Evolutionary conservation across 2,888 invertebrate species (phyloP).

Genomic region (Bellardia pandia): DNA sequence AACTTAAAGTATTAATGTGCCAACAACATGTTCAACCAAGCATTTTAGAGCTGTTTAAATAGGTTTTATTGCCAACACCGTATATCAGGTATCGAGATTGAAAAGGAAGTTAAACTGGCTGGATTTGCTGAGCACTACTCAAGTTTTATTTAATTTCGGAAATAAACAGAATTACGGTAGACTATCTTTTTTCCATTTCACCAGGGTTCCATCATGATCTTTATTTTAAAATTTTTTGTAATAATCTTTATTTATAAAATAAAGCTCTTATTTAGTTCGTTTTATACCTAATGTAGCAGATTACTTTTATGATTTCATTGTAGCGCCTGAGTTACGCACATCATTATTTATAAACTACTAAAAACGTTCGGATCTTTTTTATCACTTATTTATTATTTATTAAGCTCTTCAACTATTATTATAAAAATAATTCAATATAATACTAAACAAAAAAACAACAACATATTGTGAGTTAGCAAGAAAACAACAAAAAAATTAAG

Average conservation of each 20-base stretch:
- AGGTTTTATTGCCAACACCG: neutral
- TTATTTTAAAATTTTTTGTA: no score
- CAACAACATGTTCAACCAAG: neutral
- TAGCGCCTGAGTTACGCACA: slow-evolving; percentile 81
- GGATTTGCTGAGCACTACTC: no score
- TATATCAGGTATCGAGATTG: neutral
- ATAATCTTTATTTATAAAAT: no score
- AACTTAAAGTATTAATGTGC: neutral
- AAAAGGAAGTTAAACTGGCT: neutral
- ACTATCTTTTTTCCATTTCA: no score
- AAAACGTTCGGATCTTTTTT: slow-evolving; percentile 9
- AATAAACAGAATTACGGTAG: no score
- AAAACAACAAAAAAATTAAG: slow-evolving; percentile 16
- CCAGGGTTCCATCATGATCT: no score
- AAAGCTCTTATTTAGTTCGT: neutral
- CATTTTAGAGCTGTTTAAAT: slow-evolving; percentile 25
- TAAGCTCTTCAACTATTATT: neutral
- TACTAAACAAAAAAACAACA: slow-evolving; percentile 1
- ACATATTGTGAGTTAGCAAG: slow-evolving; percentile 3
- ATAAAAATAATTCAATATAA: slow-evolving; percentile 25
- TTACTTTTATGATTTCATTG: slow-evolving; percentile 71
- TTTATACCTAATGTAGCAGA: no score
- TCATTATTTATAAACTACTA: slow-evolving; percentile 71
- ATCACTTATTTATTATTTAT: slow-evolving; percentile 5
- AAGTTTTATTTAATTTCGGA: no score